Percentiles rank a stretch among this genome's conserved stretches.
Evolutionary conservation across 2,797 vertebrate species (phyloP).

Genomic region (Orestias chungarensis): DNA sequence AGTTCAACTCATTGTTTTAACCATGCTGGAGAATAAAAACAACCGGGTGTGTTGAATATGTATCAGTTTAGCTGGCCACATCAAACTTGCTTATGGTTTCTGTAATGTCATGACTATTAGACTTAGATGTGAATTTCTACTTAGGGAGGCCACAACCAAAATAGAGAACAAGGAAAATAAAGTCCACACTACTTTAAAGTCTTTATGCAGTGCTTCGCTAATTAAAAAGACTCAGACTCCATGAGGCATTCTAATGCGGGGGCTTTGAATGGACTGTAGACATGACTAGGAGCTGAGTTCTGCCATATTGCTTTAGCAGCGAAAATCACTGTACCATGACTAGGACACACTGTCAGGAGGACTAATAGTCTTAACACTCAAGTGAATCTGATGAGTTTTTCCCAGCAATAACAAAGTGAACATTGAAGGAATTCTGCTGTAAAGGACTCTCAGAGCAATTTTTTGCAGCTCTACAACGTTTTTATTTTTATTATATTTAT

Average conservation of each 20-base stretch:
- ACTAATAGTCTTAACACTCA: conserved; percentile 80
- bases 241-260: conserved; percentile 63
- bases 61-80: background rate
- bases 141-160: conserved; percentile 1
- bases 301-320: conserved; percentile 77
- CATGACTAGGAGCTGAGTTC: conserved; percentile 56
- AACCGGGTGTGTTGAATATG: background rate
- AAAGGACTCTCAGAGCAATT: conserved; percentile 53
- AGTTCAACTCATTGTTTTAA: background rate
- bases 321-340: conserved; percentile 72
- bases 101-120: conserved; percentile 1
- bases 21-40: background rate
- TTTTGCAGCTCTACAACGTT: conserved; percentile 46
- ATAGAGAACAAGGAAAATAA: conserved; percentile 13
- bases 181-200: conserved; percentile 45
- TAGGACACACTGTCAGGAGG: conserved; percentile 73
- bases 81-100: conserved; percentile 7
- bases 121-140: conserved; percentile 5
- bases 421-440: conserved; percentile 62
- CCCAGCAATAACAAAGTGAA: conserved; percentile 74
- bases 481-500: too few relatives aligned
- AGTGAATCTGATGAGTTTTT: conserved; percentile 78
- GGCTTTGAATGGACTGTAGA: conserved; percentile 63
- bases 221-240: conserved; percentile 70
- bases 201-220: conserved; percentile 69